Base-by-base conservation (phyloP, 2,888 invertebrate species). In the Sinodicranocentrus sp. region DNA sequence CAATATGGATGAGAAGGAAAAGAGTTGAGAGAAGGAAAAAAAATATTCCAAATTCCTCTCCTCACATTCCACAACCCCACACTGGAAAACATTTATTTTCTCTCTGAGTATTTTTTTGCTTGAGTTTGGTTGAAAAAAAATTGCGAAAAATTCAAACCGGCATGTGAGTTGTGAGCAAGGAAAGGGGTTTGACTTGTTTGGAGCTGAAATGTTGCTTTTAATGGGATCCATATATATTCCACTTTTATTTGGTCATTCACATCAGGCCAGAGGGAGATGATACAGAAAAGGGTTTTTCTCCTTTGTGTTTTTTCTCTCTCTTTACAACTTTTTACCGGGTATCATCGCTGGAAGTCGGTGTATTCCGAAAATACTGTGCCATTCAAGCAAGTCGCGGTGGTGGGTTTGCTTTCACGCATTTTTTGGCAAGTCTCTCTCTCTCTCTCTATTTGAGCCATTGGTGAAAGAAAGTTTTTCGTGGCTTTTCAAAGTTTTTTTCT, bases 321-420 rank as follows among this genome's bases (percentile, higher is more conserved):
- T 48, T n/a, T 6, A 48, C 17, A 48, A n/a, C 48, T 17, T 48
- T 6, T 48, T 21, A 19, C 65, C 80, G 80, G 80, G 73, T 48
- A 67, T 65, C 26, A 80, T 80, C 80, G 80, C 57, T 57, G 3
- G 17, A 57, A 28, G 33, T 80, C 80, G 80, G 80, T 57, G 5
- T 57, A 33, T 44, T 80, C 80, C 80, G 80, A 61, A 17, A 70
- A 39, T 71, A 17, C 3, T 25, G 2, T 57, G 21, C 70, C 70
- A 78, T 78, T 70, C 26, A 71, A 61, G 57, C 26, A 25, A 68
- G 17, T 33, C 17, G 33, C n/a, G 63, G 59, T 13, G 2, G 13
- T 63, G 39, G 8, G 21, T 67, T 13, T 23, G 28, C 28, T 25
- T 52, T 67, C 67, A 1, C 17, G 26, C 61, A 61, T 39, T 33